Percentiles rank a stretch among this genome's conserved stretches.
Conservation (phyloP, 2,113 vertebrate species). For the Pontoporia blainvillei region DNA sequence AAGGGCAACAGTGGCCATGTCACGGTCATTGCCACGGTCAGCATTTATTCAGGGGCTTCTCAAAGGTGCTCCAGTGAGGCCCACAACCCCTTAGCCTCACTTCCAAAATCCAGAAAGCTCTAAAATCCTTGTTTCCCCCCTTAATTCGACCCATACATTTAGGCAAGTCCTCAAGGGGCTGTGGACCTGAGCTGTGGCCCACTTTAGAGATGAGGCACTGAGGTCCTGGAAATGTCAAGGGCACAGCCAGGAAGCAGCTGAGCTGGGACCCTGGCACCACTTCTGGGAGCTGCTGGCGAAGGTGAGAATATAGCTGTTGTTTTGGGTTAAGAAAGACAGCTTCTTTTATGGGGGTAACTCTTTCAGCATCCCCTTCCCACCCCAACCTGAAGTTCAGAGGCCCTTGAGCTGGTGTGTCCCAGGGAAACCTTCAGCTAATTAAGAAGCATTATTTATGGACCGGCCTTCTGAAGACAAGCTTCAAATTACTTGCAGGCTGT, state of each 20-base stretch:
- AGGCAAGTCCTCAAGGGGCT: background rate
- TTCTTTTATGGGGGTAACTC: background rate
- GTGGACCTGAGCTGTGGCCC: background rate
- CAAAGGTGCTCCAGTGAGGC: background rate
- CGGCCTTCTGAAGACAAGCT: slow-evolving; percentile 64
- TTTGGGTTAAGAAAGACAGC: background rate
- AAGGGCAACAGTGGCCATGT: background rate
- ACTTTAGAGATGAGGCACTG: background rate
- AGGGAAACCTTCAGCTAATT: slow-evolving; percentile 61
- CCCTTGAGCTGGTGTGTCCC: slow-evolving; percentile 17
- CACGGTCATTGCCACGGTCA: accelerated
- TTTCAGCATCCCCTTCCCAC: background rate
- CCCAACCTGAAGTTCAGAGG: background rate
- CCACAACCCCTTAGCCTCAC: accelerated
- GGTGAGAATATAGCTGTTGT: background rate
- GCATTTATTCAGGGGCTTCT: background rate
- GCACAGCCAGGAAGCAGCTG: background rate
- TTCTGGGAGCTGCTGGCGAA: background rate
- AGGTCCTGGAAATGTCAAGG: background rate
- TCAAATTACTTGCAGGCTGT: slow-evolving; percentile 69
- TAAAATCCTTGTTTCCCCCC: background rate
- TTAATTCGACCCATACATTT: background rate
- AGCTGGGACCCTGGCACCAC: no score
- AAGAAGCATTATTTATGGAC: slow-evolving; percentile 66
- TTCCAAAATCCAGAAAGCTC: background rate